Base-by-base conservation (phyloP, 37 sponge, comb jelly and placozoan species). In the Petrosia ficiformis region DNA sequence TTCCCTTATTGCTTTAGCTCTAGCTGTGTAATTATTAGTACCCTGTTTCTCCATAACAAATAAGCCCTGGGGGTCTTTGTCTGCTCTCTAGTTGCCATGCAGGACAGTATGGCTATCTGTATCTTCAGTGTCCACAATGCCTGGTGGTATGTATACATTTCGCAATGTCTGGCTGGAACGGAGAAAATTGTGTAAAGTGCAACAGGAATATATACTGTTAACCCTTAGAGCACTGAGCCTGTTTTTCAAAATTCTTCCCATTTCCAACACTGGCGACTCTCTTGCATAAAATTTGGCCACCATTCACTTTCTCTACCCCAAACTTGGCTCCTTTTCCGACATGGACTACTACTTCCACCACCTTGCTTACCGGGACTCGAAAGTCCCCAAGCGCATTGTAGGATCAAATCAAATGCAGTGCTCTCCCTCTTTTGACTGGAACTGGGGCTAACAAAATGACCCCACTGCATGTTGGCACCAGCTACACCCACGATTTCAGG, bases 301-400 rank as follows among this genome's bases (percentile, higher is more conserved):
- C 86, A 37, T 79, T 79, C 4, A 66, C 74, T 11, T 80, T 81
- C 52, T 86, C 87, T n/a, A n/a, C n/a, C n/a, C n/a, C n/a, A n/a
- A n/a, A n/a, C n/a, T n/a, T n/a, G n/a, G n/a, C n/a, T n/a, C n/a
- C n/a, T n/a, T n/a, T n/a, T n/a, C n/a, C n/a, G n/a, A n/a, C n/a
- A n/a, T n/a, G n/a, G n/a, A n/a, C n/a, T n/a, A n/a, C n/a, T n/a
- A n/a, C n/a, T n/a, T n/a, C n/a, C n/a, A n/a, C n/a, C n/a, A n/a
- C n/a, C n/a, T n/a, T n/a, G n/a, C n/a, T n/a, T n/a, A n/a, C n/a
- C n/a, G n/a, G n/a, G n/a, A n/a, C n/a, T n/a, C n/a, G n/a, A n/a
- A n/a, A n/a, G n/a, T n/a, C n/a, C n/a, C n/a, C n/a, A n/a, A n/a
- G n/a, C n/a, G n/a, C n/a, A n/a, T n/a, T n/a, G n/a, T n/a, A n/a